These are phyloP conservation scores for Colossoma macropomum DNA, from an alignment of 2,113 vertebrate genomes.

Conservation along the genomic window DNA sequence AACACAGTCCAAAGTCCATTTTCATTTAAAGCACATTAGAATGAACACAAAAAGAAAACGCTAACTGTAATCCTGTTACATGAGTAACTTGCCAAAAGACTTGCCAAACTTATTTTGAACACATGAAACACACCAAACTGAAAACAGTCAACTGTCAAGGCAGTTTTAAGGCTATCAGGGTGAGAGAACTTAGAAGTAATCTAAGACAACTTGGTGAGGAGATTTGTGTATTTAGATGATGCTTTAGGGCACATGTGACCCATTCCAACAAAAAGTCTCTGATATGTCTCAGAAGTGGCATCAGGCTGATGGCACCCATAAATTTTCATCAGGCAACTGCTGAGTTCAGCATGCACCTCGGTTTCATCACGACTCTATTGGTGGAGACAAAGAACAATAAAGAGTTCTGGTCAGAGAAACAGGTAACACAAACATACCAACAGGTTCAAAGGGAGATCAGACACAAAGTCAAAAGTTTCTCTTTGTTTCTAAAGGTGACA, in stretches of 20 bases:
- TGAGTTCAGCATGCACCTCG: slow-evolving; percentile 21
- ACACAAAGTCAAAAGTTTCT: neutral
- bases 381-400: neutral
- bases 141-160: no score
- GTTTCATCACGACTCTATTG: slow-evolving; percentile 5
- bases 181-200: neutral
- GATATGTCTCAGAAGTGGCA: slow-evolving; percentile 14
- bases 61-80: neutral
- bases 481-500: neutral
- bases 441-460: neutral
- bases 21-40: slow-evolving; percentile 16
- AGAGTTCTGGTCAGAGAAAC: no score
- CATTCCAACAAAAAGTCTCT: neutral
- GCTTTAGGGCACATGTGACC: neutral
- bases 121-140: no score
- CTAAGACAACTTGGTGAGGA: slow-evolving; percentile 16
- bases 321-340: slow-evolving; percentile 20
- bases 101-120: no score
- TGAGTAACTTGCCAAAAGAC: neutral
- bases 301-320: slow-evolving; percentile 17
- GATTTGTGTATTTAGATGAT: slow-evolving; percentile 15
- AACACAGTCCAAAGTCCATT: slow-evolving; percentile 22
- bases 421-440: slow-evolving; percentile 19
- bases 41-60: slow-evolving; percentile 2
- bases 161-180: no score